Evolutionary conservation across 2,113 vertebrate genomes (phyloP).

Genomic region (Platysteira castanea): DNA sequence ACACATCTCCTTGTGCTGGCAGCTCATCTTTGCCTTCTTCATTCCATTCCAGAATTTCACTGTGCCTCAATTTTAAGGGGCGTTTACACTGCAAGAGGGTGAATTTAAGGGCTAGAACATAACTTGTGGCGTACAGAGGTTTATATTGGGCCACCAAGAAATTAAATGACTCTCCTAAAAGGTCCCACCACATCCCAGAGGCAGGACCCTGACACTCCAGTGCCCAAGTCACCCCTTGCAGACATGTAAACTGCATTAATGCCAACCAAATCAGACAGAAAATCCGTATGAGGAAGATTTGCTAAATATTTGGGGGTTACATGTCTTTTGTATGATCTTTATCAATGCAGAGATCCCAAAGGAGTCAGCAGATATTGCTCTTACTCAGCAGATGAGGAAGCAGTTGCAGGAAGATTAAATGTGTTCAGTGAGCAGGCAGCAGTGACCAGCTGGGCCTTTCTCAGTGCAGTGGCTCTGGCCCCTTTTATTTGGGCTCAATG

Average conservation of each 20-base stretch:
- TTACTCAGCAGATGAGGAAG: background rate
- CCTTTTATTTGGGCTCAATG: slow-evolving; percentile 23
- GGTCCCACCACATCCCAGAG: background rate
- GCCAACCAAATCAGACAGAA: background rate
- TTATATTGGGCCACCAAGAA: background rate
- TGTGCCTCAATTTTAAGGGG: background rate
- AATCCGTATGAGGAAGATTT: background rate
- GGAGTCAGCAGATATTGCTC: background rate
- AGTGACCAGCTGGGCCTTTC: background rate
- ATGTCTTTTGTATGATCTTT: background rate
- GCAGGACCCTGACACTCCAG: background rate
- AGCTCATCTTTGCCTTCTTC: background rate
- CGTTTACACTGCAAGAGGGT: background rate
- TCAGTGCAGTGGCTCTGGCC: background rate
- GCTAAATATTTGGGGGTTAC: background rate
- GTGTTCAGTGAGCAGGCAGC: background rate
- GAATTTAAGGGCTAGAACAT: background rate
- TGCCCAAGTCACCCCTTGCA: background rate
- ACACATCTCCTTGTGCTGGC: background rate
- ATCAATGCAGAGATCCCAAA: background rate
- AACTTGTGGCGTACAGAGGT: background rate
- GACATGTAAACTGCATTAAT: background rate
- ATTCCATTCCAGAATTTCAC: background rate
- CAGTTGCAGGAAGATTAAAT: background rate
- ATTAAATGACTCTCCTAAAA: background rate